Evolutionary conservation across 2,113 vertebrate genomes (phyloP).

Genomic region (Fregetta grallaria): DNA sequence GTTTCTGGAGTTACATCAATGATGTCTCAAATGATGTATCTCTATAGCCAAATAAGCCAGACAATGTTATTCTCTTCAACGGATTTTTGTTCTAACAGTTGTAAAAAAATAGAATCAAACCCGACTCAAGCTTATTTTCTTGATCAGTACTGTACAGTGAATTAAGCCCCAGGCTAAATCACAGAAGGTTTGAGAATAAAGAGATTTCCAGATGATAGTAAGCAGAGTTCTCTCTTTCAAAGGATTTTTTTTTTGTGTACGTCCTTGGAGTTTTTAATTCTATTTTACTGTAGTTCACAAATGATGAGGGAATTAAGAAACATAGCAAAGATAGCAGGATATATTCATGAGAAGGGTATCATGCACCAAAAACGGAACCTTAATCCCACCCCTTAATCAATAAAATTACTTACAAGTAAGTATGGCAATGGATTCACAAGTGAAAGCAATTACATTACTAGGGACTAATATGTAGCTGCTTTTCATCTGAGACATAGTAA

Average conservation of each 20-base stretch:
- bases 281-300: background rate
- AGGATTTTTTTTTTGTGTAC: background rate
- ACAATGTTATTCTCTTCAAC: background rate
- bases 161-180: background rate
- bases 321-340: background rate
- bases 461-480: background rate
- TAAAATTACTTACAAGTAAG: background rate
- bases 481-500: background rate
- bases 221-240: background rate
- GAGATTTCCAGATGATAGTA: background rate
- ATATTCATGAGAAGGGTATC: background rate
- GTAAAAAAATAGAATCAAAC: constrained; percentile 1
- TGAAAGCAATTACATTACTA: background rate
- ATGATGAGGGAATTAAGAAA: background rate
- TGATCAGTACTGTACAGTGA: background rate
- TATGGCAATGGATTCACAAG: background rate
- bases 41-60: background rate
- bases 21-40: background rate
- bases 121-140: background rate
- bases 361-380: background rate
- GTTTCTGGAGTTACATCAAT: background rate
- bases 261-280: background rate
- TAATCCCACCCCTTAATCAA: background rate
- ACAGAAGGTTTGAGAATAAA: background rate
- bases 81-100: background rate